Conservation (phyloP, 2,113 vertebrate species). For the Planiliza haematocheilus region DNA sequence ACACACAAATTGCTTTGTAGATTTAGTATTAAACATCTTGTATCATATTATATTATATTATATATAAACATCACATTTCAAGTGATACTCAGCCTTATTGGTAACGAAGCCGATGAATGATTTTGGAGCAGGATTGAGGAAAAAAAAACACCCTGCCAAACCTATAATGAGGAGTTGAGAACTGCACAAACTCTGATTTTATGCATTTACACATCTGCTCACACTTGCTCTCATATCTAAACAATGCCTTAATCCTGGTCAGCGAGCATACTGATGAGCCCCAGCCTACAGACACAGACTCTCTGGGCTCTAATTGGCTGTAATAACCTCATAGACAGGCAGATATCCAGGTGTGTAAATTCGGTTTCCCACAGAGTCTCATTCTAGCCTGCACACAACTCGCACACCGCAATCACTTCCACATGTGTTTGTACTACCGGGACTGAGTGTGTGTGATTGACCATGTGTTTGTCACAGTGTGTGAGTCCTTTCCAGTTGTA, state of each 20-base stretch:
- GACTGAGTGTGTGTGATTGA: constrained; percentile 34
- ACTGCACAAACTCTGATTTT: constrained; percentile 51
- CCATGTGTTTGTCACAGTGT: constrained; percentile 68
- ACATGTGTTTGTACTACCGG: constrained; percentile 66
- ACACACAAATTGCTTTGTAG: too few species aligned
- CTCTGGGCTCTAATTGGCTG: constrained; percentile 70
- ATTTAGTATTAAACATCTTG: too few species aligned
- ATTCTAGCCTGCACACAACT: constrained; percentile 54
- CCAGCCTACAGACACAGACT: constrained; percentile 6
- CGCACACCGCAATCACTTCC: constrained; percentile 72
- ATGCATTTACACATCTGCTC: constrained; percentile 54
- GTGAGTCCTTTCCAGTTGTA: constrained; percentile 69
- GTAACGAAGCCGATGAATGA: constrained; percentile 17
- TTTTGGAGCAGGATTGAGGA: constrained; percentile 25
- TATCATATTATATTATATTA: too few species aligned
- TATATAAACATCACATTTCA: too few species aligned
- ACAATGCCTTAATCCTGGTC: constrained; percentile 49
- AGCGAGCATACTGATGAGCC: constrained; percentile 56
- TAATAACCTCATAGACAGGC: constrained; percentile 77
- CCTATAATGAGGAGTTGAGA: constrained; percentile 42
- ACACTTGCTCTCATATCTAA: constrained; percentile 45
- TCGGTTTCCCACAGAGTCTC: constrained; percentile 66
- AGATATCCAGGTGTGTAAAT: constrained; percentile 79
- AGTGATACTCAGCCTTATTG: too few species aligned
- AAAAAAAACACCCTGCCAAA: too few species aligned